Evolutionary conservation across 2,888 invertebrate genomes (phyloP).

Genomic region (Tricholauxania praeusta): DNA sequence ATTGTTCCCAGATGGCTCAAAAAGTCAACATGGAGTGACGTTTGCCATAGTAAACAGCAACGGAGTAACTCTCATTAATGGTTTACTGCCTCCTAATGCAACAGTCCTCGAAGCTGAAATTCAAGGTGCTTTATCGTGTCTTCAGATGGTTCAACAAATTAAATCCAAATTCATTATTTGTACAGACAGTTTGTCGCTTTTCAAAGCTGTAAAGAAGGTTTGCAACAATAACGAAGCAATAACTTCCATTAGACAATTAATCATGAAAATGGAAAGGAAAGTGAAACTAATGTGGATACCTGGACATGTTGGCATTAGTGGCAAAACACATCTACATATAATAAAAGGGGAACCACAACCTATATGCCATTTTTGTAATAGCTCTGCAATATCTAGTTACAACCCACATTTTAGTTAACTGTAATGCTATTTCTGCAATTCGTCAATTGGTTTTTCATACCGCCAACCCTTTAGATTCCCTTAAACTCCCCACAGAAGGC

Average conservation of each 20-base stretch:
- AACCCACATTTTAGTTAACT: neutral
- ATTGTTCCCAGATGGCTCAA: constrained; percentile 1
- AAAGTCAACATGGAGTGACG: constrained; percentile 3
- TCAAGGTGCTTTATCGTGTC: neutral
- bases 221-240: constrained; percentile 3
- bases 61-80: neutral
- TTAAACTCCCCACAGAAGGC: neutral
- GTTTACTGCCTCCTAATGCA: too few species aligned
- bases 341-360: neutral
- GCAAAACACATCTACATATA: neutral
- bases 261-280: constrained; percentile 5
- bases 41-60: constrained; percentile 1
- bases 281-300: constrained; percentile 7
- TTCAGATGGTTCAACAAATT: neutral
- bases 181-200: too few species aligned
- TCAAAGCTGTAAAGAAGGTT: neutral
- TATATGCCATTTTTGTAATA: neutral
- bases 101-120: neutral
- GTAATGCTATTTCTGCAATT: neutral
- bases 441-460: neutral
- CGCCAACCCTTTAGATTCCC: neutral
- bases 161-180: neutral
- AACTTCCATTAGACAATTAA: neutral
- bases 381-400: neutral
- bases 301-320: neutral